Conservation (phyloP, 2,113 vertebrate genomes). For the Prietella phreatophila region DNA sequence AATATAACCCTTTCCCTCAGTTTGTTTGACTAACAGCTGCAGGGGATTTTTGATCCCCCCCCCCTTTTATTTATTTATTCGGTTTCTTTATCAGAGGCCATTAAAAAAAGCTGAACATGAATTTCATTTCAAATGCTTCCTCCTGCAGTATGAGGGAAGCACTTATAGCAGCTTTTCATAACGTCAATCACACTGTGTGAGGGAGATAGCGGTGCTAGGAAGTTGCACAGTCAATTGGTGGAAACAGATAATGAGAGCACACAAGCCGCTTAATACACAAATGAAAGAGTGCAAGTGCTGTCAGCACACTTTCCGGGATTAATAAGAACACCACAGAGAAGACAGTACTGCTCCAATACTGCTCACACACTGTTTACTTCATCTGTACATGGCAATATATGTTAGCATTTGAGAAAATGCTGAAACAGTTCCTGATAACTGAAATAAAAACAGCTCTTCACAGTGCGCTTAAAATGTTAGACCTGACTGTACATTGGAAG, state of each 20-base stretch:
- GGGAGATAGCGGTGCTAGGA: slow-evolving; percentile 48
- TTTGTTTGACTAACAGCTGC: slow-evolving; percentile 19
- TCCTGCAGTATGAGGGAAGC: slow-evolving; percentile 41
- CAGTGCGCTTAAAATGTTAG: neutral
- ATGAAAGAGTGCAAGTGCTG: slow-evolving; percentile 28
- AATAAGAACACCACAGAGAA: slow-evolving; percentile 47
- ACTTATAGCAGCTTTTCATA: slow-evolving; percentile 54
- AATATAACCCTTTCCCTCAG: neutral
- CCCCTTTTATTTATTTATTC: neutral
- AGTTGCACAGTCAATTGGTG: slow-evolving; percentile 56
- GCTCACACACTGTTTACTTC: neutral
- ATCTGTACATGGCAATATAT: neutral
- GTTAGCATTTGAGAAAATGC: neutral
- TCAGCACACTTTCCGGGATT: slow-evolving; percentile 46
- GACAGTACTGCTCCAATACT: slow-evolving; percentile 17
- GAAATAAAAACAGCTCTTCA: neutral
- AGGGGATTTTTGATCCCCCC: neutral
- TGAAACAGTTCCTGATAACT: neutral
- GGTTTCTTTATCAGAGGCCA: slow-evolving; percentile 14
- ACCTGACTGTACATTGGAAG: neutral
- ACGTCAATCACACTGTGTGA: slow-evolving; percentile 54
- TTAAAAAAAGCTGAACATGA: slow-evolving; percentile 22
- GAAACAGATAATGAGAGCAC: slow-evolving; percentile 59
- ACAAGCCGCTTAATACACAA: slow-evolving; percentile 43
- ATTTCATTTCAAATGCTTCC: slow-evolving; percentile 40